phyloP scores from a whole-genome alignment of 2,797 vertebrate species.

The Lepilemur septentrionalis region DNA sequence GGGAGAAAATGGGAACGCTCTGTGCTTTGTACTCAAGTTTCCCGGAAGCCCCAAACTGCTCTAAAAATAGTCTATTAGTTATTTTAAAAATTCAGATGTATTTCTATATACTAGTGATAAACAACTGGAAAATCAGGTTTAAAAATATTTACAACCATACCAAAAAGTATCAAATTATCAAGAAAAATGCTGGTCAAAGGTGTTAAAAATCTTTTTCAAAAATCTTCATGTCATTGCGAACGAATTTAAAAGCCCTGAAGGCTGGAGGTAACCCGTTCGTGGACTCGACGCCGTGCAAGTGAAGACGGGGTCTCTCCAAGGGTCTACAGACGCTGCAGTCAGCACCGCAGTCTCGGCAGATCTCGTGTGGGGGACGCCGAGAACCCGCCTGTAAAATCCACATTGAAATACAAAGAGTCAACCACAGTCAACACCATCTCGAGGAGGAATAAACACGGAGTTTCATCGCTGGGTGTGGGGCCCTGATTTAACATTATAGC shows the following conservation, averaged over 20 bases:
- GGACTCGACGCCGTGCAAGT: no score
- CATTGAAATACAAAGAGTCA: background rate
- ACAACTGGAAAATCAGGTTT: background rate
- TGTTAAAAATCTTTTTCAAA: background rate
- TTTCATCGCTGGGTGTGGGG: fast-evolving
- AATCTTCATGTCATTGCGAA: background rate
- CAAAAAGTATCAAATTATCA: background rate
- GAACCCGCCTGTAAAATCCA: background rate
- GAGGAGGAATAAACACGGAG: background rate
- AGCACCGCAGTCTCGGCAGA: background rate
- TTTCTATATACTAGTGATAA: background rate
- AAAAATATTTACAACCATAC: background rate
- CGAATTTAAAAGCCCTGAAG: background rate
- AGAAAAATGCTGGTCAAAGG: background rate
- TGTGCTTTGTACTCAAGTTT: background rate
- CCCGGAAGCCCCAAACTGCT: background rate
- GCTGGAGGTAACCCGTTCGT: no score
- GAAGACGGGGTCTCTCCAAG: background rate
- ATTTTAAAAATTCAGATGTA: background rate
- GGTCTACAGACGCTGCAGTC: background rate
- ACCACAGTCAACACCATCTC: background rate
- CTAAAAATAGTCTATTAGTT: background rate
- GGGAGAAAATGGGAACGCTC: background rate
- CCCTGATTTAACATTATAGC: fast-evolving
- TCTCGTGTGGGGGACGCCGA: no score